These are phyloP conservation scores for Siniperca scherzeri DNA, from an alignment of 2,797 vertebrate species.

Conservation along the genomic window DNA sequence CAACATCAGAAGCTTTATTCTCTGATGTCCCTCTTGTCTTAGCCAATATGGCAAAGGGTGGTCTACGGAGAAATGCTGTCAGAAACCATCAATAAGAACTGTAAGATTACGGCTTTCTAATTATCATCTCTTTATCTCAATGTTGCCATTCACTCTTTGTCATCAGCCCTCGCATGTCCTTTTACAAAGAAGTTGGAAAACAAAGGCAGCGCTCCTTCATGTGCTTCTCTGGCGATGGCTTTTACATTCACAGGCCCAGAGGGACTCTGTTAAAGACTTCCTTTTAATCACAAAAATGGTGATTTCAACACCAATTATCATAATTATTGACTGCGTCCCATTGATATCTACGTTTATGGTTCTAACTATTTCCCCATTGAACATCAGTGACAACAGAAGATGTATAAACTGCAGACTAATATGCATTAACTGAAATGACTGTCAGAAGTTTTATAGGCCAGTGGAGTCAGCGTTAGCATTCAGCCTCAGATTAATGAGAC, in stretches of 20 bases:
- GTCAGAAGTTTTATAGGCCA: slow-evolving; percentile 41
- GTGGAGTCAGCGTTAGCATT: slow-evolving; percentile 23
- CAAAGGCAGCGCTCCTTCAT: slow-evolving; percentile 22
- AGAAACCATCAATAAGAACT: slow-evolving; percentile 30
- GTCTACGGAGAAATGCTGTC: slow-evolving; percentile 38
- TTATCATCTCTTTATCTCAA: slow-evolving; percentile 48
- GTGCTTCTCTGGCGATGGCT: slow-evolving; percentile 1
- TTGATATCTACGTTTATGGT: slow-evolving; percentile 15
- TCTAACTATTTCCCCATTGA: background rate
- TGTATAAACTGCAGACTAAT: slow-evolving; percentile 21
- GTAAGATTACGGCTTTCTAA: slow-evolving; percentile 43
- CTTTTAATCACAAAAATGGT: slow-evolving; percentile 28
- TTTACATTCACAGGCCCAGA: slow-evolving; percentile 12
- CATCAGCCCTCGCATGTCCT: slow-evolving; percentile 20
- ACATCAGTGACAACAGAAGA: slow-evolving; percentile 1
- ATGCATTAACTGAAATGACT: slow-evolving; percentile 29
- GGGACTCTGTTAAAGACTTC: slow-evolving; percentile 26
- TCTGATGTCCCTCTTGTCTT: slow-evolving; percentile 32
- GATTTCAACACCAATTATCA: slow-evolving; percentile 34
- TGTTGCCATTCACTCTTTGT: slow-evolving; percentile 29
- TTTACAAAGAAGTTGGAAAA: slow-evolving; percentile 27
- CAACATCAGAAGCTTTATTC: slow-evolving; percentile 27
- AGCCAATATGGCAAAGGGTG: slow-evolving; percentile 6
- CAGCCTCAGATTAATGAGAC: slow-evolving; percentile 51
- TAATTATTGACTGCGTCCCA: slow-evolving; percentile 18